These are phyloP conservation scores for Phortica variegata DNA, from an alignment of 1,140 invertebrate species.

Conservation along the genomic window DNA sequence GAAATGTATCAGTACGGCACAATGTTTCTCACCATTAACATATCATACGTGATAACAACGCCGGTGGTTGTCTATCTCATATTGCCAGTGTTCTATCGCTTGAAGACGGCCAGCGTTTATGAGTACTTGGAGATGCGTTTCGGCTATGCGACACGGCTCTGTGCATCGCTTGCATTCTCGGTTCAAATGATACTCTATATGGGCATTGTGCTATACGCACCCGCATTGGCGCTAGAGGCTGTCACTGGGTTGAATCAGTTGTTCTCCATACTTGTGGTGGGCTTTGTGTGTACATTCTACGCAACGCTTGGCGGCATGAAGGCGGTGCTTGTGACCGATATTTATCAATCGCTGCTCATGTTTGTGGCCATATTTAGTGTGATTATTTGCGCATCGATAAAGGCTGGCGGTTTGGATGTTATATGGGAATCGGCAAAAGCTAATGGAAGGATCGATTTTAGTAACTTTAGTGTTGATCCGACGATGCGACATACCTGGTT, in stretches of 20 bases:
- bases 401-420: slow-evolving; percentile 64
- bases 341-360: slow-evolving; percentile 81
- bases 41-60: slow-evolving; percentile 79
- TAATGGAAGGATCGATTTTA: slow-evolving; percentile 65
- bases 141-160: slow-evolving; percentile 66
- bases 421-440: slow-evolving; percentile 69
- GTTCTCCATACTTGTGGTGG: slow-evolving; percentile 77
- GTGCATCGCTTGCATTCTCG: slow-evolving; percentile 75
- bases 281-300: slow-evolving; percentile 80
- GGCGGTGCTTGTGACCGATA: slow-evolving; percentile 84
- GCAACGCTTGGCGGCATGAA: slow-evolving; percentile 86
- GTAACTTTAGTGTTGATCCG: slow-evolving; percentile 68
- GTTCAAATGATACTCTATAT: slow-evolving; percentile 88
- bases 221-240: slow-evolving; percentile 84
- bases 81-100: slow-evolving; percentile 84
- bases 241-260: slow-evolving; percentile 76
- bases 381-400: slow-evolving; percentile 68
- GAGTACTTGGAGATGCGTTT: slow-evolving; percentile 88
- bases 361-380: slow-evolving; percentile 74
- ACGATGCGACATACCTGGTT: slow-evolving; percentile 75
- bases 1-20: slow-evolving; percentile 85
- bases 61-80: slow-evolving; percentile 79
- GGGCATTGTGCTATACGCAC: slow-evolving; percentile 90
- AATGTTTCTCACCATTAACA: slow-evolving; percentile 80
- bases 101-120: slow-evolving; percentile 85